Percentiles rank a stretch among this genome's conserved stretches.
These are phyloP conservation scores for Drosophila watanabei DNA, from an alignment of 1,140 invertebrate genomes.

Conservation along the genomic window DNA sequence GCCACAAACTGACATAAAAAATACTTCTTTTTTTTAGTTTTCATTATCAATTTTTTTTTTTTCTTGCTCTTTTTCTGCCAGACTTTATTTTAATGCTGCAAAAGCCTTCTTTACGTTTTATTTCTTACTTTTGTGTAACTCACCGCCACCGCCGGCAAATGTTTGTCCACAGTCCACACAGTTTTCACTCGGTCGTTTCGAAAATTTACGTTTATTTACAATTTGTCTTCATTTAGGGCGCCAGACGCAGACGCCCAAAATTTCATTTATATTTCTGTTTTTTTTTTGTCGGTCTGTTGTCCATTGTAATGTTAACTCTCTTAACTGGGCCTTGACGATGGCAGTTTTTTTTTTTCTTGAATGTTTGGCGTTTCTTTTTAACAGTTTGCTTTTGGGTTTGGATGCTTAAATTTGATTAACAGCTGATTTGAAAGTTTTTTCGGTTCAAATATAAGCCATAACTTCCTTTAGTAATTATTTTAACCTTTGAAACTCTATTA, in stretches of 20 bases:
- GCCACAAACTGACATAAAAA: constrained; percentile 38
- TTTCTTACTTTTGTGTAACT: constrained; percentile 66
- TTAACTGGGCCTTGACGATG: constrained; percentile 77
- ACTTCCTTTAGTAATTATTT: neutral
- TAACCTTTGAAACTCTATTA: neutral
- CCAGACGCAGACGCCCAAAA: constrained; percentile 40
- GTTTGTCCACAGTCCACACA: constrained; percentile 62
- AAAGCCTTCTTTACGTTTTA: constrained; percentile 44
- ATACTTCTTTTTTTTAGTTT: constrained; percentile 19
- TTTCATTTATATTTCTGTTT: constrained; percentile 33
- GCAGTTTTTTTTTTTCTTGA: constrained; percentile 23
- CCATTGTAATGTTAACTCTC: constrained; percentile 60
- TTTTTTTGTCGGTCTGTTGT: constrained; percentile 25
- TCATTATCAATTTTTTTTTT: constrained; percentile 19
- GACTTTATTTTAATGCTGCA: constrained; percentile 57
- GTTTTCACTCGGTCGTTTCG: constrained; percentile 72
- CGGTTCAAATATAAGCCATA: too few species aligned
- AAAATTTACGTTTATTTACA: constrained; percentile 82
- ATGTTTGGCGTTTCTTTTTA: constrained; percentile 44
- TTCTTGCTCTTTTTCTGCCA: constrained; percentile 19
- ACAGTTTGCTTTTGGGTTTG: constrained; percentile 43
- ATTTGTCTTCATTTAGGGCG: constrained; percentile 82
- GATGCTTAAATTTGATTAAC: constrained; percentile 59
- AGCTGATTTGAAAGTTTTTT: constrained; percentile 71
- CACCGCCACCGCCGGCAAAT: constrained; percentile 47